phyloP scores from a whole-genome alignment of 2,888 invertebrate species.

The Nephrotoma guestfalica region DNA sequence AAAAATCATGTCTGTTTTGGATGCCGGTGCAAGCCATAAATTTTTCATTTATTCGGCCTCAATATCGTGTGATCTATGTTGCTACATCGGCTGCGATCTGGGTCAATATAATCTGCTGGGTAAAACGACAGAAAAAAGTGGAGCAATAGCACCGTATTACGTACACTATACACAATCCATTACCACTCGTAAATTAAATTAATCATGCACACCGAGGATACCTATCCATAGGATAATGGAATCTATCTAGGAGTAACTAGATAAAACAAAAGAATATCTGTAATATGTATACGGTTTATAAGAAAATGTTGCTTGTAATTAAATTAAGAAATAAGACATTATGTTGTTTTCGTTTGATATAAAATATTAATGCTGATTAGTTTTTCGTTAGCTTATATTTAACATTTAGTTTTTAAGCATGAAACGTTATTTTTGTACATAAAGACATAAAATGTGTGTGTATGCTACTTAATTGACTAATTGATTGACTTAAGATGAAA shows the following conservation, averaged over 20 bases:
- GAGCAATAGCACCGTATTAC: background rate
- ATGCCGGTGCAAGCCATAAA: constrained; percentile 66
- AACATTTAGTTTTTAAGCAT: background rate
- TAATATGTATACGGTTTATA: background rate
- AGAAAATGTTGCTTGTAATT: background rate
- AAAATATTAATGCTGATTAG: background rate
- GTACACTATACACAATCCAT: background rate
- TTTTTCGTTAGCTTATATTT: background rate
- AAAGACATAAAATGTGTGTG: background rate
- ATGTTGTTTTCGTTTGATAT: background rate
- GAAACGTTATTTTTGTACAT: background rate
- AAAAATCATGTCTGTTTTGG: constrained; percentile 72
- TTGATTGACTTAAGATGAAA: background rate
- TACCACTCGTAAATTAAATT: background rate
- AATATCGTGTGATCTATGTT: constrained; percentile 62
- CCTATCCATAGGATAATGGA: background rate
- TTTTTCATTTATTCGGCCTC: constrained; percentile 55
- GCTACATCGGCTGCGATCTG: constrained; percentile 64
- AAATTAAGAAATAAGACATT: background rate
- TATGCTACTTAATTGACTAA: background rate
- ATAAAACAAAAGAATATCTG: background rate
- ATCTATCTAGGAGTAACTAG: background rate
- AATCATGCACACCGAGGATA: background rate
- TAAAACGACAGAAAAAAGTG: constrained; percentile 42
- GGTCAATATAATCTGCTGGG: constrained; percentile 73